Evolutionary conservation across 2,797 vertebrate genomes (phyloP), one percentile per base, ranked within the genome.

Genomic region (Karalla daura): DNA sequence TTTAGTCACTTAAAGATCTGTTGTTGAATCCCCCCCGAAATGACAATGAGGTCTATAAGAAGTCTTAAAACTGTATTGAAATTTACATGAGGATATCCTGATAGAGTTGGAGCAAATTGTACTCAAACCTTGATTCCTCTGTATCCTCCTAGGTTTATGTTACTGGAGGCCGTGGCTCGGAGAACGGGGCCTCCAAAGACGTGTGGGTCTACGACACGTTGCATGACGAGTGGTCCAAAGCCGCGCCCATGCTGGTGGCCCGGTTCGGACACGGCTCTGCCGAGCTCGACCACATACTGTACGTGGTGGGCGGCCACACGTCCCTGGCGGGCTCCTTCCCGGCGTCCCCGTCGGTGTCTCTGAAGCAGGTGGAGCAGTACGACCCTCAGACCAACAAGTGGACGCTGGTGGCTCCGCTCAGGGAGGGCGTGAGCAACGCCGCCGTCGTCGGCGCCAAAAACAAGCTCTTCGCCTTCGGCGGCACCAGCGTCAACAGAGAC

Each of bases 151-250:
- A 92, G 91, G 91, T 93, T 59, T 96, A 96, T 2, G 94, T 96
- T 28, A 96, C 94, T 0, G 95, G 95, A 8, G 95, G 95, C 0
- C 86, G 94, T 3, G 94, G 95, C 10, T 95, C 95, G 14, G 95
- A 95, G 70, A 96, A 96, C 1, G 95, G 95, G 0, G 93, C 94
- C 24, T 95, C 95, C 13, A 95, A 95, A 81, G 95, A 96, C 2
- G 95, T 96, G 24, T 96, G 95, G 95, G 94, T 95, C 24, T 96
- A 96, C 0, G 94, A 96, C 86, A 96, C 94, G 0, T 76, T 96
- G 24, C 95, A 96, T 0, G 95, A 96, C 2, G 95, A 96, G 83
- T 96, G 95, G 95, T 95, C 95, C 62, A 95, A 95, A 80, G 94
- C 95, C 0, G 90, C 95, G 0, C 94, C 91, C 0, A 95, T 96